Evolutionary conservation across 2,113 vertebrate genomes (phyloP), one percentile per base, ranked within the genome.

Genomic region (Elgaria multicarinata): DNA sequence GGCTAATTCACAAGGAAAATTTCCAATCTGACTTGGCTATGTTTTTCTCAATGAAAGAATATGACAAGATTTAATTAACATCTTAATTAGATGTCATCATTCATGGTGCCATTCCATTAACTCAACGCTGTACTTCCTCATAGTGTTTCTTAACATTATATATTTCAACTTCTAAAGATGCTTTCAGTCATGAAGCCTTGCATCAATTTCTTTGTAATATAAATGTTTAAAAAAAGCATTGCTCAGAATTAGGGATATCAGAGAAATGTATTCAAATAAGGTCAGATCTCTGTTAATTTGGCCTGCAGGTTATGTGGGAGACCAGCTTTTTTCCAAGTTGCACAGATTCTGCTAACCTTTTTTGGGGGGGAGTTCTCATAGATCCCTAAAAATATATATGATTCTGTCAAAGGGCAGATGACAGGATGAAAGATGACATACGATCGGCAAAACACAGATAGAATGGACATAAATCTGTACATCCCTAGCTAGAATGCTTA

Each of bases 11-110:
- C 94, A 92, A 94, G 67, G 77, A 88, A 77, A 91, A 88, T 91
- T 85, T 94, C 83, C 89, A 93, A 90, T 95, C 93, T 94, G 93
- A 92, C 75, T 93, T 85, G 50, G 67, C 31, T 93, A 87, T 1
- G 4, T 88, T 86, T 93, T 89, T 93, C 83, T 92, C 83, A 87
- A 90, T 94, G 90, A 93, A 87, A 92, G 88, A 86, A 85, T 92
- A 93, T 93, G 92, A 92, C 92, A 94, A 87, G 72, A 94, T 95
- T 95, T 95, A 95, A 94, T 95, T 95, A 94, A 95, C 94, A 94
- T 92, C 91, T 92, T 92, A 91, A 94, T 94, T 93, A 92, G 87
- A 87, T 53, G 87, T 66, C 93, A 86, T 94, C 92, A 87, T 90
- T 93, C 91, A 90, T 93, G 66, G 87, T 39, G 87, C 64, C 81